phyloP scores from a whole-genome alignment of 1,140 invertebrate genomes.

The Ceratosolen fusciceps region DNA sequence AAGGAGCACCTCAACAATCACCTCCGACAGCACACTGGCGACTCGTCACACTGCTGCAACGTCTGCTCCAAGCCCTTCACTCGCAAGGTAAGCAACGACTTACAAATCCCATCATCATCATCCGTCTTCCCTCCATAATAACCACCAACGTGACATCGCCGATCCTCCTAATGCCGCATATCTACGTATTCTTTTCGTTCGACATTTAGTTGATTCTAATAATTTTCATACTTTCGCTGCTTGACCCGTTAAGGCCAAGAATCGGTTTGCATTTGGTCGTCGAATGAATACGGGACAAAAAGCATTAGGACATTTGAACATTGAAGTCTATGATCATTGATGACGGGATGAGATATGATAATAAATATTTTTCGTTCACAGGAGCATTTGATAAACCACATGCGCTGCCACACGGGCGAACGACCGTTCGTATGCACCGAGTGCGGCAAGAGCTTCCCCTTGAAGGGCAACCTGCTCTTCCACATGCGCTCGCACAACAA shows the following conservation, averaged over 20 bases:
- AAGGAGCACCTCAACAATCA: slow-evolving; percentile 88
- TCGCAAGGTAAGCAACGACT: slow-evolving; percentile 74
- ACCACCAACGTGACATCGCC: too few relatives aligned
- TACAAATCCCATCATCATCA: too few relatives aligned
- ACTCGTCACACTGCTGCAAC: slow-evolving; percentile 87
- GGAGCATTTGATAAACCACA: slow-evolving; percentile 83
- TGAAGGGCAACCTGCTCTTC: slow-evolving; percentile 92
- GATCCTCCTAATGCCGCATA: too few relatives aligned
- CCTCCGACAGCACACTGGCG: slow-evolving; percentile 90
- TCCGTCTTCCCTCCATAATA: background rate
- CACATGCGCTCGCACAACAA: slow-evolving; percentile 96
- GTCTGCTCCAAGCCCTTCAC: slow-evolving; percentile 91
- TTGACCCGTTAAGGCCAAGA: too few relatives aligned
- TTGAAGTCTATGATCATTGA: too few relatives aligned
- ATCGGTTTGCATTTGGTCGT: too few relatives aligned
- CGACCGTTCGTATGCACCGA: slow-evolving; percentile 84
- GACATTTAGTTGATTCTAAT: too few relatives aligned
- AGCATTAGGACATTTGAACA: too few relatives aligned
- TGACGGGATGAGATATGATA: too few relatives aligned
- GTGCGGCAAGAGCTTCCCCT: slow-evolving; percentile 88
- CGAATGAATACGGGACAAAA: too few relatives aligned
- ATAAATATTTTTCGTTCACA: slow-evolving; percentile 48
- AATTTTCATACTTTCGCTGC: too few relatives aligned
- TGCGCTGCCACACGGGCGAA: slow-evolving; percentile 91
- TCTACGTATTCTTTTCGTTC: too few relatives aligned